These are phyloP conservation scores for Physella acuta DNA, from an alignment of 1,140 invertebrate genomes.

Conservation along the genomic window DNA sequence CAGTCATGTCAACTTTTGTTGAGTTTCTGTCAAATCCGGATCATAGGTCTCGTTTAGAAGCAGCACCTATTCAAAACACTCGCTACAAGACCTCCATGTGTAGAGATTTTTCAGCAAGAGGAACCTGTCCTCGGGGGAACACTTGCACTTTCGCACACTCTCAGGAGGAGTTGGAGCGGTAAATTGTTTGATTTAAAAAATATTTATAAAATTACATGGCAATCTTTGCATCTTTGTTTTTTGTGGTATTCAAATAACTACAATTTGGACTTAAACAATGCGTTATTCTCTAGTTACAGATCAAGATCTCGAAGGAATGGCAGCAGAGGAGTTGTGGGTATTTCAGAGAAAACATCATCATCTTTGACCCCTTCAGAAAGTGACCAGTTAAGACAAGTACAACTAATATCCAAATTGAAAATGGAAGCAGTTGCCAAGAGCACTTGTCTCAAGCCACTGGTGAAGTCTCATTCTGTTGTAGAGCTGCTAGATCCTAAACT, in stretches of 20 bases:
- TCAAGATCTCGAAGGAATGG: slow-evolving; percentile 20
- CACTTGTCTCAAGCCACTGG: too few relatives aligned
- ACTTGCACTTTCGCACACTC: slow-evolving; percentile 91
- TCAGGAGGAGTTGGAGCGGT: slow-evolving; percentile 86
- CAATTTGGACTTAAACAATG: too few relatives aligned
- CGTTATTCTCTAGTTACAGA: too few relatives aligned
- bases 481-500: background rate
- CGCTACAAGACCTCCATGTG: slow-evolving; percentile 93
- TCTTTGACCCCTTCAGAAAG: slow-evolving; percentile 5
- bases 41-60: slow-evolving; percentile 57
- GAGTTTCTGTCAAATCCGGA: slow-evolving; percentile 39
- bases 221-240: too few relatives aligned
- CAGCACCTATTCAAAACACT: slow-evolving; percentile 68
- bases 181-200: slow-evolving; percentile 21
- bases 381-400: slow-evolving; percentile 17
- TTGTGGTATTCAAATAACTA: too few relatives aligned
- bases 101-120: slow-evolving; percentile 72
- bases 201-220: too few relatives aligned
- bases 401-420: slow-evolving; percentile 14
- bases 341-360: slow-evolving; percentile 9
- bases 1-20: slow-evolving; percentile 58
- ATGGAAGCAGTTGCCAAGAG: background rate
- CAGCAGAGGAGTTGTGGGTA: background rate
- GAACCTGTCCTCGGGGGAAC: slow-evolving; percentile 80
- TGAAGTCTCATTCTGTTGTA: background rate